These are phyloP conservation scores for Phortica okadai DNA, from an alignment of 2,888 invertebrate genomes.

Conservation along the genomic window DNA sequence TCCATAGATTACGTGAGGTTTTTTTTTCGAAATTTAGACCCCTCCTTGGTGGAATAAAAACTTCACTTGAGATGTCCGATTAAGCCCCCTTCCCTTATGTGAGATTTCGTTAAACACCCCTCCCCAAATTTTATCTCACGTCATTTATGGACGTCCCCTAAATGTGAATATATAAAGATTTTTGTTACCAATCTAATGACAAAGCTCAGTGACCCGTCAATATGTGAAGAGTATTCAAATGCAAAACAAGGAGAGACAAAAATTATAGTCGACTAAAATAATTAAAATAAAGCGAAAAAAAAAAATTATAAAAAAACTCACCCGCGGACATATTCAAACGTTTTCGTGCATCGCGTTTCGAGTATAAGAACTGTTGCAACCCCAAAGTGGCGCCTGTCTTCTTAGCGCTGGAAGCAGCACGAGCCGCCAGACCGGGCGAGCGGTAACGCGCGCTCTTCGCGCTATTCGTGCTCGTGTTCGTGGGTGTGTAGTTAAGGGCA, in stretches of 20 bases:
- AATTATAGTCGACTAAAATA: background rate
- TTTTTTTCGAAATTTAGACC: background rate
- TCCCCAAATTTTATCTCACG: too few species aligned
- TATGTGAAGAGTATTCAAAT: background rate
- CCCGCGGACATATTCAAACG: slow-evolving; percentile 78
- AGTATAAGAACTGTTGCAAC: slow-evolving; percentile 81
- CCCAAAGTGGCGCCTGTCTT: slow-evolving; percentile 79
- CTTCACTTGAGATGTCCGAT: background rate
- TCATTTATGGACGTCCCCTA: background rate
- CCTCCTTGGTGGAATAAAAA: too few species aligned
- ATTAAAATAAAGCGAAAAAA: slow-evolving; percentile 21
- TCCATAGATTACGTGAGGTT: background rate
- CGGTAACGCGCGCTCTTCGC: slow-evolving; percentile 92
- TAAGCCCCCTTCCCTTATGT: background rate
- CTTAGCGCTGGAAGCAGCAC: slow-evolving; percentile 79
- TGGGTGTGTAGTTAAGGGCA: slow-evolving; percentile 72
- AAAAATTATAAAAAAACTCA: slow-evolving; percentile 75
- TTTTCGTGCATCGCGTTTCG: slow-evolving; percentile 79
- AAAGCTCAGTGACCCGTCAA: background rate
- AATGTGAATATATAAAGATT: background rate
- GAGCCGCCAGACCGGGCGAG: slow-evolving; percentile 82
- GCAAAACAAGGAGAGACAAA: background rate
- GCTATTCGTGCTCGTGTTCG: slow-evolving; percentile 78
- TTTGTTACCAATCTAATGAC: background rate
- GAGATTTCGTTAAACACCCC: background rate